Conservation (phyloP, 2,888 invertebrate genomes). For the Phyllotreta striolata region DNA sequence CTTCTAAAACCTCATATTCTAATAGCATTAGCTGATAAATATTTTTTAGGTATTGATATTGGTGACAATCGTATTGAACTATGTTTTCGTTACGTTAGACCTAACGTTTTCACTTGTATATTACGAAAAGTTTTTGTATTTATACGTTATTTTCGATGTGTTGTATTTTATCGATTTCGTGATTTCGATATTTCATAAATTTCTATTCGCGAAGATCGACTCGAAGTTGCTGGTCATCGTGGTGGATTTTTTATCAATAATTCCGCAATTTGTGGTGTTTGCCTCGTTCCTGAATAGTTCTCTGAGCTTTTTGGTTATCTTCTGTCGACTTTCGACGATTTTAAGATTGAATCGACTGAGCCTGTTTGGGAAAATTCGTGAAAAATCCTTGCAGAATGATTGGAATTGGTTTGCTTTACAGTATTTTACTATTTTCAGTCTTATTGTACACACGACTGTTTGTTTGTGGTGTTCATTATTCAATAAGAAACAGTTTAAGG, state of each 20-base stretch:
- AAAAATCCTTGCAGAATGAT: constrained; percentile 64
- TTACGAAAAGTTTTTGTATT: constrained; percentile 9
- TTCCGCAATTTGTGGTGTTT: constrained; percentile 28
- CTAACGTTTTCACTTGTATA: constrained; percentile 17
- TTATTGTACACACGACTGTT: constrained; percentile 63
- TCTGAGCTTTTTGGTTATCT: constrained; percentile 28
- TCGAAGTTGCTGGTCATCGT: constrained; percentile 15
- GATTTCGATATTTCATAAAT: constrained; percentile 29
- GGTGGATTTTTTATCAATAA: constrained; percentile 36
- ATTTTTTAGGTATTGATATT: constrained; percentile 32
- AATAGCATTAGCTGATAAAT: not conserved
- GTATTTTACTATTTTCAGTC: constrained; percentile 61
- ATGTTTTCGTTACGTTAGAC: constrained; percentile 29
- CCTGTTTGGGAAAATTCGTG: constrained; percentile 59
- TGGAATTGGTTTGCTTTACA: constrained; percentile 64
- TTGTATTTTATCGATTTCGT: constrained; percentile 36
- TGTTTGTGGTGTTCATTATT: constrained; percentile 64
- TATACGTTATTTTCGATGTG: constrained; percentile 36
- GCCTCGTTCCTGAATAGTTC: constrained; percentile 15
- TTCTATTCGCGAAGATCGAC: constrained; percentile 13
- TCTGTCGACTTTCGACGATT: constrained; percentile 58
- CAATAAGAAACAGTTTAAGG: constrained; percentile 45
- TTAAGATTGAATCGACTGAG: constrained; percentile 62
- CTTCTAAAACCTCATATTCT: not conserved
- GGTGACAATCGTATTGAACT: constrained; percentile 26